Base-by-base conservation (phyloP, 2,888 invertebrate species). In the Scaptomyza reducta region DNA sequence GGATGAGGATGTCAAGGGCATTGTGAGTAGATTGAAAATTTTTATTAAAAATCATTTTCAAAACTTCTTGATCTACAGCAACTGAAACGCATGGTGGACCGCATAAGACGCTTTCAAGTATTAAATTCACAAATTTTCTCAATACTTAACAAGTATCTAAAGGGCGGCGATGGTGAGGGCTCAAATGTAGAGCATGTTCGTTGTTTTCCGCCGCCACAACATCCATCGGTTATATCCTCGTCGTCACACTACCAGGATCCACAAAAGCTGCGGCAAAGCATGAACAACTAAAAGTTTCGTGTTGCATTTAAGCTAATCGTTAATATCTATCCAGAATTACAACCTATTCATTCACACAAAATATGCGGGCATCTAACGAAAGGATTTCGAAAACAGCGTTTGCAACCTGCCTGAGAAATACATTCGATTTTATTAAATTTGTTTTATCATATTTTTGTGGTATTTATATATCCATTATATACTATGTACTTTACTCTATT, bases 61-160 rank as follows among this genome's bases (percentile, higher is more conserved):
- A 22, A 50, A 38, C 14, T 40, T 13, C 16, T 38, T 25, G 66
- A 61, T 64, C 92, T 90, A 82, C 91, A 98, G 98, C 96, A 96
- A 77, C 93, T 99, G 79, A 98, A 98, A 89, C 94, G 97, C 60
- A 98, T 99, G 98, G 98, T 98, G 68, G 99, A 99, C 92, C 94
- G 99, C 73, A 98, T 99, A 88, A 94, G 99, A 46, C 95, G 99
- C 64, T 99, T 99, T 93, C 99, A 99, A 93, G 98, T 99, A 70
- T 93, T 99, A 61, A 99, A 99, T 93, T 98, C 98, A 11, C 99
- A 99, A 93, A 98, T 99, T 80, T 98, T 98, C 93, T 97, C 98
- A 44, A 96, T 98, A 70, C 93, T 99, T 66, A 97, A 98, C 92
- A 98, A 99, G 89, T 98, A 98, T 92, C 94, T 98, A 68, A 96